Base-by-base conservation (phyloP, 2,797 vertebrate species). In the Triplophysa yarkandensis region DNA sequence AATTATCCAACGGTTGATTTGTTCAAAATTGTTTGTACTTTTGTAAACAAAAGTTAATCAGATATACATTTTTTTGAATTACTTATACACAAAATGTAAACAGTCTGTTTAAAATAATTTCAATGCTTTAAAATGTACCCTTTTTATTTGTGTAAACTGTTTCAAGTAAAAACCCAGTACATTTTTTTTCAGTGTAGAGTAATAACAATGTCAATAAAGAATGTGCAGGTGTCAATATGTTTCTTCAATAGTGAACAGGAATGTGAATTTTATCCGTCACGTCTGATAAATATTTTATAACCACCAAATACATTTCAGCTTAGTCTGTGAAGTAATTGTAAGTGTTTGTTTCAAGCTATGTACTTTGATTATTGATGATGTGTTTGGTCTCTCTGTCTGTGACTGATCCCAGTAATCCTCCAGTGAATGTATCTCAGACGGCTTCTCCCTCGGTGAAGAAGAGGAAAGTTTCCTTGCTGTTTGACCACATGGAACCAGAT, bases 381-480 rank as follows among this genome's bases (percentile, higher is more conserved):
- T 10, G 27, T 54, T 63, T 13, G 25, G 23, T 62, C 46, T 68
- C 16, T 71, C 28, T 30, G 28, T 80, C 39, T 57, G 28, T 57
- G 63, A 36, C 30, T 70, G 63, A 21, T 57, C 34, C 4, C 73
- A 92, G 91, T 77, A 89, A 77, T 73, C 82, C 88, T 76, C 81
- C 87, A 61, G 79, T 58, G 28, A 89, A 88, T 81, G 73, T 88
- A 14, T 88, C 88, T 27, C 90, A 88, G 78, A 88, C 90, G 0
- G 91, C 91, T 1, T 93, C 91, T 0, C 90, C 91, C 25, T 90
- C 88, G 0, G 91, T 95, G 82, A 97, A 97, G 86, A 97, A 98
- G 84, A 89, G 95, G 82, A 98, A 98, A 83, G 95, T 98, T 25
- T 97, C 95, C 0, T 77, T 98, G 79, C 93, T 98, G 61, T 96